Evolutionary conservation across 2,888 invertebrate species (phyloP).

Genomic region (Phortica okadai): DNA sequence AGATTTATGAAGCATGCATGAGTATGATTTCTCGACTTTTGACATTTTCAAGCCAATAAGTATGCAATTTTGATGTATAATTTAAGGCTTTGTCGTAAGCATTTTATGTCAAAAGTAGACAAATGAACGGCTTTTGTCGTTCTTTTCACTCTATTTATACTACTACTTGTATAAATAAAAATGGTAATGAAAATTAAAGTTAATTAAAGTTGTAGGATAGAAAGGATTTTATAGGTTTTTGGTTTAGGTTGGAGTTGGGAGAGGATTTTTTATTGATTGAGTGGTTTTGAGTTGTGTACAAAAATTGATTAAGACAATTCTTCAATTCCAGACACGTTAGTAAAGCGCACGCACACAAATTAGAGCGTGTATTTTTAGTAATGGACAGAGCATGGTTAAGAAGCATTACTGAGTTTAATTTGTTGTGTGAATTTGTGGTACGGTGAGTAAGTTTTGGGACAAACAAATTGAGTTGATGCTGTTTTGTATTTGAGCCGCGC

Average conservation of each 20-base stretch:
- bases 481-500: slow-evolving; percentile 37
- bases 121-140: slow-evolving; percentile 11
- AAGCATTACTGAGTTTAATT: not conserved
- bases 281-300: slow-evolving; percentile 12
- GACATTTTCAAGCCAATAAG: not conserved
- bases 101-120: slow-evolving; percentile 2
- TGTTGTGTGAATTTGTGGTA: not conserved
- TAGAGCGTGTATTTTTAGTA: not conserved
- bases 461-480: slow-evolving; percentile 21
- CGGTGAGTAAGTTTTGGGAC: not conserved
- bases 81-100: not conserved
- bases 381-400: not conserved
- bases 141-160: not conserved
- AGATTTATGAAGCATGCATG: slow-evolving; percentile 58
- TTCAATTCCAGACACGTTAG: slow-evolving; percentile 3
- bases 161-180: slow-evolving; percentile 47
- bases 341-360: not conserved
- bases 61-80: not conserved
- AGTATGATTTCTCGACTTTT: slow-evolving; percentile 58
- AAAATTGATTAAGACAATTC: not conserved
- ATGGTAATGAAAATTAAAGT: slow-evolving; percentile 55
- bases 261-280: slow-evolving; percentile 35
- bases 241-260: slow-evolving; percentile 4
- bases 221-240: slow-evolving; percentile 17
- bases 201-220: slow-evolving; percentile 55